phyloP scores from a whole-genome alignment of 2,888 invertebrate species.

The Epistrophe eligans region DNA sequence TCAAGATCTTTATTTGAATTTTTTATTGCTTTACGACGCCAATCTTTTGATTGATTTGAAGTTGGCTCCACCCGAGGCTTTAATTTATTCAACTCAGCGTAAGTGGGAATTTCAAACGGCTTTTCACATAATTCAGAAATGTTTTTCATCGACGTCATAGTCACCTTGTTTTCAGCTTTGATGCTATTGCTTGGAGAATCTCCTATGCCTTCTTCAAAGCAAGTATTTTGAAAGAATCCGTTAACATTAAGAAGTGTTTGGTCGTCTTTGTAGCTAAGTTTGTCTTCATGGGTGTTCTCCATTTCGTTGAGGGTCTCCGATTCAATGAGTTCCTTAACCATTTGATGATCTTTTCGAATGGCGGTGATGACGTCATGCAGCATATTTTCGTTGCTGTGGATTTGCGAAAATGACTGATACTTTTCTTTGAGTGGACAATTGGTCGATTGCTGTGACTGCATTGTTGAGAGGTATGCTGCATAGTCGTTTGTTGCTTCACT shows the following conservation, averaged over 20 bases:
- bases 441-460: slow-evolving; percentile 77
- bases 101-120: slow-evolving; percentile 69
- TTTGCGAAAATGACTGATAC: slow-evolving; percentile 77
- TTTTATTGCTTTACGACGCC: slow-evolving; percentile 67
- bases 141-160: slow-evolving; percentile 65
- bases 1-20: slow-evolving; percentile 64
- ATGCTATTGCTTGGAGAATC: slow-evolving; percentile 77
- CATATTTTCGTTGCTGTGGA: slow-evolving; percentile 79
- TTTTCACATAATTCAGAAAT: slow-evolving; percentile 77
- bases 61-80: slow-evolving; percentile 45
- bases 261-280: slow-evolving; percentile 73
- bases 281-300: slow-evolving; percentile 74
- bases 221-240: slow-evolving; percentile 77
- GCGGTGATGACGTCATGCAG: slow-evolving; percentile 80
- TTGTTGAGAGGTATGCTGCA: slow-evolving; percentile 48
- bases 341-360: slow-evolving; percentile 79
- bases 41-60: slow-evolving; percentile 58
- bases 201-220: slow-evolving; percentile 76
- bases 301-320: slow-evolving; percentile 80
- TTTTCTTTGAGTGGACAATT: slow-evolving; percentile 60
- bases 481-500: slow-evolving; percentile 44
- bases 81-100: slow-evolving; percentile 63
- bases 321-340: slow-evolving; percentile 77
- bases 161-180: slow-evolving; percentile 74
- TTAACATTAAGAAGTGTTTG: slow-evolving; percentile 64